Conservation (phyloP, 1,140 invertebrate species). For the Lerema accius region DNA sequence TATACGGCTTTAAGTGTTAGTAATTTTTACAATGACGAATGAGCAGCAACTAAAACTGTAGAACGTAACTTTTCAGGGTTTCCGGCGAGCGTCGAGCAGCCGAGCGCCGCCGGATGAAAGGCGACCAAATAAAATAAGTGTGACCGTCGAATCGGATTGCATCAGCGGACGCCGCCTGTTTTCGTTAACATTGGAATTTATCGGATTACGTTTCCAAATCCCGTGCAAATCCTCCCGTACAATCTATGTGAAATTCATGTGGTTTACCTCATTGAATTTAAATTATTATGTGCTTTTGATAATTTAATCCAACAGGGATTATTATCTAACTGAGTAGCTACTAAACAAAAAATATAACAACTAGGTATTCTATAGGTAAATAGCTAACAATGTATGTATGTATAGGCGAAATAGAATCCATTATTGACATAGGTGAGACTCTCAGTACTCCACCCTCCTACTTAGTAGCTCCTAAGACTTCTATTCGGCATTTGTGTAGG, state of each 20-base stretch:
- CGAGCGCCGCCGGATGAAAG: background rate
- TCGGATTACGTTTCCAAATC: conserved; percentile 21
- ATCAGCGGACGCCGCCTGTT: conserved; percentile 18
- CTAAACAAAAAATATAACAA: no score
- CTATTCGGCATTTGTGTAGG: no score
- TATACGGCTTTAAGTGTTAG: background rate
- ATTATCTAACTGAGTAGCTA: no score
- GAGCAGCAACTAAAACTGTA: background rate
- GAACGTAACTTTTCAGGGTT: conserved; percentile 17
- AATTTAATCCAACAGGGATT: no score
- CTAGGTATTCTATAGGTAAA: no score
- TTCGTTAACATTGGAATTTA: conserved; percentile 30
- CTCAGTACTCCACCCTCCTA: no score
- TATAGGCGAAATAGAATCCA: no score
- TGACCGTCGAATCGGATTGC: conserved; percentile 22
- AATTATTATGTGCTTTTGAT: no score
- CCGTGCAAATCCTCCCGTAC: background rate
- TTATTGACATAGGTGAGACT: no score
- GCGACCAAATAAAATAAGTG: conserved; percentile 28
- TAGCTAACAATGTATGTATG: no score
- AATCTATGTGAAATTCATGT: conserved; percentile 1
- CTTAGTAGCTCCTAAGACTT: no score
- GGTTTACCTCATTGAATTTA: background rate
- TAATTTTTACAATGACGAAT: conserved; percentile 4
- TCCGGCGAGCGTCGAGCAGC: background rate